Evolutionary conservation across 2,113 vertebrate genomes (phyloP), one percentile per base, ranked within the genome.

Genomic region (Megaceryle maxima): DNA sequence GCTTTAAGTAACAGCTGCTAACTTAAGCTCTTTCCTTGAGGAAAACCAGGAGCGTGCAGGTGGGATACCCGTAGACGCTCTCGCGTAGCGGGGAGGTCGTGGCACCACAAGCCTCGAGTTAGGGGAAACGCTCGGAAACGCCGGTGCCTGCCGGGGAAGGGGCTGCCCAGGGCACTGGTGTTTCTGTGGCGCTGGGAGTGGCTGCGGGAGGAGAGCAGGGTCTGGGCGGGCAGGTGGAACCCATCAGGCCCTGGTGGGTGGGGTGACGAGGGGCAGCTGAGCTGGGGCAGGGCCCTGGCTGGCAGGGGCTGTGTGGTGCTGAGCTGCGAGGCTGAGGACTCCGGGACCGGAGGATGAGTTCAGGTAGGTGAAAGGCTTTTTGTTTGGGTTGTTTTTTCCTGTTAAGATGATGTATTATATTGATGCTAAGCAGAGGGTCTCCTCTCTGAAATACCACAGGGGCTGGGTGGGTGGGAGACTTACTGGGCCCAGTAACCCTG

Each of bases 251-350:
- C 31, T 24, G n/a, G 7, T 21, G 33, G 37, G 37, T 37, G 37
- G 37, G n/a, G 55, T 57, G 31, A 60, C 15, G 57, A 35, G 57
- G 33, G 7, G 25, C 35, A 60, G 59, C 57, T 60, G 57, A 14
- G 57, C n/a, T 9, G 57, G 57, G 57, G 59, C 59, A 60, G 13
- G 16, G 59, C 59, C 12, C 29, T 17, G 31, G 55, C 28, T 16
- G 26, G 26, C 53, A 55, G 14, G 8, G 55, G 17, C 55, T 56
- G 55, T 17, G 10, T 10, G 33, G 57, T 35, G 57, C 33, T 24
- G 51, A 5, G 11, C 10, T 16, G 37, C 0, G 0, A 4, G 43
- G 41, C 31, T 10, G 33, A 3, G 7, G 35, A 5, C 21, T 28
- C 37, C 6, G 26, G 16, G n/a, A 6, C 4, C 1, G 11, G 44